Evolutionary conservation across 1,140 invertebrate genomes (phyloP), one percentile per base, ranked within the genome.

Genomic region (Asobara japonica): DNA sequence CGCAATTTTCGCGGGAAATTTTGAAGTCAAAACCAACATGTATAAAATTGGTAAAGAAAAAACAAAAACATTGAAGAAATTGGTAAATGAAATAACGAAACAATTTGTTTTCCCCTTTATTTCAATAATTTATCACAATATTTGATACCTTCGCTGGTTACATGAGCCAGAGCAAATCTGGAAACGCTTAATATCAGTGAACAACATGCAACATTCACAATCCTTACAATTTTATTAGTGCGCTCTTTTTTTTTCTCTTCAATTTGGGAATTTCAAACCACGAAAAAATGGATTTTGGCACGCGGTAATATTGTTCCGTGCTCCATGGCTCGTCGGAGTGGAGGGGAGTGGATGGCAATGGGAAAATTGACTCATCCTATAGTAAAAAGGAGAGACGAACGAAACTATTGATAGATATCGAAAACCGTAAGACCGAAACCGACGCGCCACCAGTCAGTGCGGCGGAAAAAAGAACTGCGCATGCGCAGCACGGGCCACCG

Each of bases 51-150:
- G n/a, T n/a, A n/a, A n/a, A n/a, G n/a, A n/a, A n/a, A n/a, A n/a
- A n/a, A n/a, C n/a, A n/a, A n/a, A n/a, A n/a, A n/a, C n/a, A n/a
- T n/a, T n/a, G n/a, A n/a, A n/a, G n/a, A n/a, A n/a, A n/a, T n/a
- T n/a, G n/a, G n/a, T n/a, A n/a, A n/a, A n/a, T n/a, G n/a, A n/a
- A n/a, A n/a, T n/a, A n/a, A n/a, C n/a, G n/a, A 18, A 45, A 45
- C 16, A 45, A 16, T 4, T 7, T 1, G 13, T 45, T 45, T 45
- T 45, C 41, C 22, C n/a, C 22, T 56, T 56, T 56, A 56, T 56
- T 56, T 56, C 18, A 56, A 56, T 56, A 3, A 27, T 56, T 56
- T 56, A 56, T 56, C 51, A 56, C 51, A 56, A 56, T 56, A 56
- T 18, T 18, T 56, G 22, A 56, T 56, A 25, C 51, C 11, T 56